Percentiles rank a stretch among this genome's conserved stretches.
phyloP scores from a whole-genome alignment of 2,113 vertebrate species.

The Odocoileus hemionus region DNA sequence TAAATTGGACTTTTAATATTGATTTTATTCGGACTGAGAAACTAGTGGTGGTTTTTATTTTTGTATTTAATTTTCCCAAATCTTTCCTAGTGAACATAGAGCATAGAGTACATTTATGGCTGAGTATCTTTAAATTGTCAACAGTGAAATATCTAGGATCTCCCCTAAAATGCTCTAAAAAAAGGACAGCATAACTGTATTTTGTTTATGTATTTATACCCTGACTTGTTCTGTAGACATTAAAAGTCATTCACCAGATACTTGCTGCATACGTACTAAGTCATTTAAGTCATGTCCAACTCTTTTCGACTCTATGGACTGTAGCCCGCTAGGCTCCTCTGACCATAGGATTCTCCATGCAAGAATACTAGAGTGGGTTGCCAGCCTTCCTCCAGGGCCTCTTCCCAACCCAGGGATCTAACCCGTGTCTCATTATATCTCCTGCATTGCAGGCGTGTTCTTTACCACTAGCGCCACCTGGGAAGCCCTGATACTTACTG shows the following conservation, averaged over 20 bases:
- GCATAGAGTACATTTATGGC: neutral
- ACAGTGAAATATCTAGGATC: neutral
- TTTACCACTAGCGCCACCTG: neutral
- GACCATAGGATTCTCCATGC: neutral
- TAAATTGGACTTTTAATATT: neutral
- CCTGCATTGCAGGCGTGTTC: neutral
- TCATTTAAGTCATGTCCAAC: neutral
- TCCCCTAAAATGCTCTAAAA: neutral
- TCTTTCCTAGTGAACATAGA: neutral
- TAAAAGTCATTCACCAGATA: conserved; percentile 1
- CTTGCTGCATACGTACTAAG: neutral
- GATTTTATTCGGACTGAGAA: conserved; percentile 29
- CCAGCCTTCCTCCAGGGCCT: neutral
- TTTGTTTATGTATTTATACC: neutral
- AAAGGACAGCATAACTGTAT: neutral
- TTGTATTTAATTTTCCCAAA: neutral
- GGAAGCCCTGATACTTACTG: neutral
- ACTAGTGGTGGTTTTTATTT: neutral
- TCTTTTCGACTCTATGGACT: neutral
- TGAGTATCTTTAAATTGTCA: neutral
- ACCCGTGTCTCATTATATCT: neutral
- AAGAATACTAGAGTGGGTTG: neutral
- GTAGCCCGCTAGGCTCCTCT: neutral
- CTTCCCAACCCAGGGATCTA: neutral
- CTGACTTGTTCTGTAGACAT: neutral